These are phyloP conservation scores for Macrosiphum euphorbiae DNA, from an alignment of 2,888 invertebrate genomes.

Conservation along the genomic window DNA sequence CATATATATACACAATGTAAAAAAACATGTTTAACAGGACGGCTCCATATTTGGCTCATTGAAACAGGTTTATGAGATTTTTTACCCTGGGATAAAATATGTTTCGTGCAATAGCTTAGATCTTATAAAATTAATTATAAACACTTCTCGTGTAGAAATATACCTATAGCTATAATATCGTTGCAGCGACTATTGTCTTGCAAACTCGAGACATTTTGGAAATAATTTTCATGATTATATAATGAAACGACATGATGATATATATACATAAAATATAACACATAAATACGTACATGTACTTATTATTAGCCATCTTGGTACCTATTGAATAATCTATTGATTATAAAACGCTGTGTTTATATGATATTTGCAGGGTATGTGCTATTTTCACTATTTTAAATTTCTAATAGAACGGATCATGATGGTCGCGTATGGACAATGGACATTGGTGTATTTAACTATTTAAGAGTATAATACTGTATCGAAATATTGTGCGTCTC, in stretches of 20 bases:
- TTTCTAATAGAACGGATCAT: not conserved
- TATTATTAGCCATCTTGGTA: too few relatives aligned
- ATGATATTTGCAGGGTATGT: not conserved
- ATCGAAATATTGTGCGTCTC: not conserved
- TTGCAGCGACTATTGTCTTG: not conserved
- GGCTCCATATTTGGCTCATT: constrained; percentile 57
- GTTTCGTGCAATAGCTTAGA: constrained; percentile 30
- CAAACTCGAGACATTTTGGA: not conserved
- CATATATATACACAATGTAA: constrained; percentile 22
- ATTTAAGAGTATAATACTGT: not conserved
- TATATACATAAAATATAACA: not conserved
- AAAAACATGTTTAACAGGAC: constrained; percentile 57
- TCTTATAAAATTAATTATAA: constrained; percentile 29
- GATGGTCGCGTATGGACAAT: not conserved
- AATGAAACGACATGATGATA: not conserved
- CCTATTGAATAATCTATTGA: not conserved
- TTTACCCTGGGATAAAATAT: constrained; percentile 51
- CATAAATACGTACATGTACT: not conserved
- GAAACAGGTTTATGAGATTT: constrained; percentile 55
- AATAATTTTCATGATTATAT: not conserved
- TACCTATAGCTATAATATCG: not conserved
- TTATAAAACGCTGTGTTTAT: not conserved
- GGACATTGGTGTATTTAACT: not conserved
- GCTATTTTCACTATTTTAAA: not conserved
- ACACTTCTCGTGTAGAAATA: not conserved